Evolutionary conservation across 2,888 invertebrate species (phyloP).

Genomic region (Polyploca ridens): DNA sequence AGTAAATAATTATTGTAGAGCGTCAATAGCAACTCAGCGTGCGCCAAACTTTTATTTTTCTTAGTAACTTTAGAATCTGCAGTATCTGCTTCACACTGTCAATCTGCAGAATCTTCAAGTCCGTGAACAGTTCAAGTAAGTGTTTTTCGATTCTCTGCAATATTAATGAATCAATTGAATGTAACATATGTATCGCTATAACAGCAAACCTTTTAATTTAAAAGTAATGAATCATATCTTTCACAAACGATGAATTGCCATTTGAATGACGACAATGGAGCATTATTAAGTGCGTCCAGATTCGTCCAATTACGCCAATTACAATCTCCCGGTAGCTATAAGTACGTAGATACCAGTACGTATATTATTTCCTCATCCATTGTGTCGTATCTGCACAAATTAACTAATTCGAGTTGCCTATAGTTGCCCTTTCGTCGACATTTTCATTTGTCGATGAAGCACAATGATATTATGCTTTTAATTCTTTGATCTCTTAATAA

Average conservation of each 20-base stretch:
- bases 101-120: not conserved
- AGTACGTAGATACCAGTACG: slow-evolving; percentile 55
- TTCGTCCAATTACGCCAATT: slow-evolving; percentile 84
- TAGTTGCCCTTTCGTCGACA: slow-evolving; percentile 40
- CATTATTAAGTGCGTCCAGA: slow-evolving; percentile 82
- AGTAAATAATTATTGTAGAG: too few relatives aligned
- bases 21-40: too few relatives aligned
- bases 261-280: slow-evolving; percentile 80
- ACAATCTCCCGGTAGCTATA: slow-evolving; percentile 76
- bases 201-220: slow-evolving; percentile 66
- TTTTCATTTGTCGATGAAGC: slow-evolving; percentile 44
- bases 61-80: too few relatives aligned
- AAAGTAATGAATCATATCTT: slow-evolving; percentile 78
- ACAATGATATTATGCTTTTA: too few relatives aligned
- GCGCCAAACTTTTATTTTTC: too few relatives aligned
- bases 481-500: too few relatives aligned
- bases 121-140: not conserved
- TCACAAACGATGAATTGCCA: slow-evolving; percentile 79
- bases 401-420: slow-evolving; percentile 74
- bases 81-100: not conserved
- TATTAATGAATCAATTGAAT: not conserved
- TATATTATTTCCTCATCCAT: slow-evolving; percentile 81
- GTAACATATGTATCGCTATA: slow-evolving; percentile 16
- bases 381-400: slow-evolving; percentile 82
- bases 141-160: not conserved